These are phyloP conservation scores for Mermis nigrescens DNA, from an alignment of 2,888 invertebrate genomes.

Conservation along the genomic window DNA sequence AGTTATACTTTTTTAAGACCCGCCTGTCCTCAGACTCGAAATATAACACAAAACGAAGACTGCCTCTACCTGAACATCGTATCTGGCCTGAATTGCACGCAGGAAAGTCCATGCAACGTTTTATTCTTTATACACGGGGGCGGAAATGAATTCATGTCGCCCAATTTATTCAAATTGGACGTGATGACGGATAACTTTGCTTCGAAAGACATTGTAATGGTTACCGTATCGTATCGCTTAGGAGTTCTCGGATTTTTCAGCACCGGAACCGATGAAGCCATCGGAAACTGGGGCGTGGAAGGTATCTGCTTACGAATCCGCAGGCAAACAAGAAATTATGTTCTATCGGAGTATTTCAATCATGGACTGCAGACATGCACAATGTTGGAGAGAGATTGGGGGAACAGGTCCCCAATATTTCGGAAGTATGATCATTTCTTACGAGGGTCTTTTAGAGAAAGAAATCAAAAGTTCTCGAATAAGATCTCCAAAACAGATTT, in stretches of 20 bases:
- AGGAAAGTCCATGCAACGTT: slow-evolving; percentile 1
- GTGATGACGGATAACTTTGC: slow-evolving; percentile 11
- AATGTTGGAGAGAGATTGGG: too few relatives aligned
- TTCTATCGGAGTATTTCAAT: too few relatives aligned
- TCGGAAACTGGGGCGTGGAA: not conserved
- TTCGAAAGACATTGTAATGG: not conserved
- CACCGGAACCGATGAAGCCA: not conserved
- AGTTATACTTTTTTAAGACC: not conserved
- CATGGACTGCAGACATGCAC: too few relatives aligned
- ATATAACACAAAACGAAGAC: slow-evolving; percentile 6
- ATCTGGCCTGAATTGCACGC: not conserved
- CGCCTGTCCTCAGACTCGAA: not conserved
- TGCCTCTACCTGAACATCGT: slow-evolving; percentile 11
- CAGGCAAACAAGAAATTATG: too few relatives aligned
- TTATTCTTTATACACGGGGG: slow-evolving; percentile 11
- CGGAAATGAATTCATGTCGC: slow-evolving; percentile 3
- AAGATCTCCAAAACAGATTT: too few relatives aligned
- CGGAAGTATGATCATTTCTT: too few relatives aligned
- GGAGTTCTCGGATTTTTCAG: slow-evolving; percentile 10
- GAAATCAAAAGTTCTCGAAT: too few relatives aligned
- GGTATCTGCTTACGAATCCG: too few relatives aligned
- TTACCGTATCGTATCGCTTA: slow-evolving; percentile 9
- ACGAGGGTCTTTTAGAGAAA: too few relatives aligned
- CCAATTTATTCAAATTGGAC: slow-evolving; percentile 1
- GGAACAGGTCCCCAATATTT: too few relatives aligned